These are phyloP conservation scores for Stenchaetothrips biformis DNA, from an alignment of 2,888 invertebrate genomes.

Conservation along the genomic window DNA sequence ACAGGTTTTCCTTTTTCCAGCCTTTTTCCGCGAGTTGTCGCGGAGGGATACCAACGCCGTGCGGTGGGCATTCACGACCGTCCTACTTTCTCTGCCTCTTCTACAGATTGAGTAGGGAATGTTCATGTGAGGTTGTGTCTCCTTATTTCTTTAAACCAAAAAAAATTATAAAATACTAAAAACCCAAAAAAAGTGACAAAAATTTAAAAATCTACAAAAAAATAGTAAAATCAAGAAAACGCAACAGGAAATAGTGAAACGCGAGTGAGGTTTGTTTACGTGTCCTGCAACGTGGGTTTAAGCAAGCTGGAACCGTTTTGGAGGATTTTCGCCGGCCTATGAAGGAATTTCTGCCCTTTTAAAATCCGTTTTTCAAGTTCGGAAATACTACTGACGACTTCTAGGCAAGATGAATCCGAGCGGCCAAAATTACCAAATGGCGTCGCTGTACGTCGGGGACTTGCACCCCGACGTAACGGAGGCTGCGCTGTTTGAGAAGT, in stretches of 20 bases:
- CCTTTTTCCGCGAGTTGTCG: not conserved
- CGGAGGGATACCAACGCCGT: conserved; percentile 12
- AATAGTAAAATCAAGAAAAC: conserved; percentile 14
- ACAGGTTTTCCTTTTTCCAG: not conserved
- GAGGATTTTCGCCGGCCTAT: not conserved
- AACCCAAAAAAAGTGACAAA: conserved; percentile 19
- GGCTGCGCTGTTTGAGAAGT: conserved; percentile 99
- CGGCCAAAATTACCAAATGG: conserved; percentile 87
- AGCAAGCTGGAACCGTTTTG: not conserved
- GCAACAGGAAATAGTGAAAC: conserved; percentile 24
- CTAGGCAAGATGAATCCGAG: conserved; percentile 68
- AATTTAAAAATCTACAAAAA: conserved; percentile 22
- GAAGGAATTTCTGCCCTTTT: conserved; percentile 4
- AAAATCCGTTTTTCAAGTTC: not conserved
- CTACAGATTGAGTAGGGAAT: conserved; percentile 24
- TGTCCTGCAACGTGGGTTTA: conserved; percentile 20
- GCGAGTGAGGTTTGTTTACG: conserved; percentile 15
- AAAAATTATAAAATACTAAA: conserved; percentile 20
- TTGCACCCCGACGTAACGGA: conserved; percentile 97
- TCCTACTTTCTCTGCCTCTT: conserved; percentile 24
- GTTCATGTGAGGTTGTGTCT: conserved; percentile 23
- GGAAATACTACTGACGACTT: not conserved
- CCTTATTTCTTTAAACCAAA: conserved; percentile 25
- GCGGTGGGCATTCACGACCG: not conserved
- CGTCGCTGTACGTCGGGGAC: conserved; percentile 98